Base-by-base conservation (phyloP, 2,113 vertebrate genomes). In the Entomyzon cyanotis region DNA sequence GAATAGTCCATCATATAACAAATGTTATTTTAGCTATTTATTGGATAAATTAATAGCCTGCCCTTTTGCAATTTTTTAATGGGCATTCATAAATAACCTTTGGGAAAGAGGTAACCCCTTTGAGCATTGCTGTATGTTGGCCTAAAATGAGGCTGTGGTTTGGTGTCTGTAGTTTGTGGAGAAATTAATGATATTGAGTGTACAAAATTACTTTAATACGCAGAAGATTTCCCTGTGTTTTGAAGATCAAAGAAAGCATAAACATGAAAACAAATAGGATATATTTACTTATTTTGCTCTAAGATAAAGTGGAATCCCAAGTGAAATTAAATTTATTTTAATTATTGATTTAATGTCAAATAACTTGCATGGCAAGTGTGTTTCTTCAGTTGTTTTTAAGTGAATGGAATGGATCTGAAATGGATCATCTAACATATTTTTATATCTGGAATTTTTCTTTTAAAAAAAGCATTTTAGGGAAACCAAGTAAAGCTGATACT, bases 1-100 rank as follows among this genome's bases (percentile, higher is more conserved):
- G 41, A 67, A 44, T 79, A 71, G 30, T 80, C 25, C 86, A 74
- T 94, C 93, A 83, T 88, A 75, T 71, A 81, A 74, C 41, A 85
- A 89, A 85, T 87, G 84, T 80, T 92, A 70, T 88, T 91, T 82
- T 92, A 44, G 78, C 75, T 93, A 55, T 95, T 96, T 96, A 85
- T 84, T 95, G 70, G 71, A 69, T 96, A 94, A 90, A 89, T 82
- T 76, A 78, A 49, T 81, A 82, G 33, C 20, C 33, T 82, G 33
- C 22, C 74, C 46, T 69, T 94, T 65, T 67, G 44, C 30, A 55
- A 2, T 60, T 69, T 96, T 93, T 91, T 44, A 78, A 71, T 71
- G 16, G 59, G 12, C 60, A 35, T 80, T 82, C 60, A 69, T 84
- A 85, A 94, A 85, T 91, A 94, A 82, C 39, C 7, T 60, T 0